A percentile compares a stretch with the other conserved stretches of the same genome.
Conservation (phyloP, 2,113 vertebrate genomes). For the Callospermophilus lateralis region DNA sequence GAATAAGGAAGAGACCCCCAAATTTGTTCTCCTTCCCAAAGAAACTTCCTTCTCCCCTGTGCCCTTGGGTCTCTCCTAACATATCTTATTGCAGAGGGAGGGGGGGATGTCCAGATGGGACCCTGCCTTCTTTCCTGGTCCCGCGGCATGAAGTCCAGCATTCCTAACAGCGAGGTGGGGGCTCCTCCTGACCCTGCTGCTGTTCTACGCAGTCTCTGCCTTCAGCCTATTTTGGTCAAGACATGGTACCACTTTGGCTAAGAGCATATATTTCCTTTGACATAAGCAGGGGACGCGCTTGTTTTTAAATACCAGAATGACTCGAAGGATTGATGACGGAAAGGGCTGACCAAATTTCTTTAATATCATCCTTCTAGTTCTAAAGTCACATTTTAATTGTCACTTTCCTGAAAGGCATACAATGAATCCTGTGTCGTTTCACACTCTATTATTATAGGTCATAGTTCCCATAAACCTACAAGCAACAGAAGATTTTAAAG, state of each 20-base stretch:
- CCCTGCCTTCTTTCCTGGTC: not conserved
- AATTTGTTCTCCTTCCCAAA: not conserved
- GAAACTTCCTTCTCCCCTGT: not conserved
- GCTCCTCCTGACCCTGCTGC: not conserved
- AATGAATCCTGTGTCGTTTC: not conserved
- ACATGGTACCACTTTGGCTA: not conserved
- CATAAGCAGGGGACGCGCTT: not conserved
- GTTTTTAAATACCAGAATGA: not conserved
- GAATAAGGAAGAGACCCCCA: not conserved
- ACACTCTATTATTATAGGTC: not conserved
- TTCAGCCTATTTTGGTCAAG: not conserved
- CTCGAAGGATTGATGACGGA: not conserved
- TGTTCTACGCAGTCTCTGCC: not conserved
- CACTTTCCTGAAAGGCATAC: not conserved
- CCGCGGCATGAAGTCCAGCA: not conserved
- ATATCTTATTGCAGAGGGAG: not conserved
- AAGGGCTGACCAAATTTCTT: not conserved
- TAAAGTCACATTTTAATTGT: not conserved
- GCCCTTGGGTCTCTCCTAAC: not conserved
- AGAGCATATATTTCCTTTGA: not conserved
- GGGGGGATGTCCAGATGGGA: not conserved
- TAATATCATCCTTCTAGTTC: not conserved
- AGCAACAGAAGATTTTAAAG: conserved; percentile 18
- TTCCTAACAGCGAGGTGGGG: not conserved
- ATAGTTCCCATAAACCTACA: not conserved